phyloP scores from a whole-genome alignment of 2,888 invertebrate genomes.

The Lissocephala sabroskyi region DNA sequence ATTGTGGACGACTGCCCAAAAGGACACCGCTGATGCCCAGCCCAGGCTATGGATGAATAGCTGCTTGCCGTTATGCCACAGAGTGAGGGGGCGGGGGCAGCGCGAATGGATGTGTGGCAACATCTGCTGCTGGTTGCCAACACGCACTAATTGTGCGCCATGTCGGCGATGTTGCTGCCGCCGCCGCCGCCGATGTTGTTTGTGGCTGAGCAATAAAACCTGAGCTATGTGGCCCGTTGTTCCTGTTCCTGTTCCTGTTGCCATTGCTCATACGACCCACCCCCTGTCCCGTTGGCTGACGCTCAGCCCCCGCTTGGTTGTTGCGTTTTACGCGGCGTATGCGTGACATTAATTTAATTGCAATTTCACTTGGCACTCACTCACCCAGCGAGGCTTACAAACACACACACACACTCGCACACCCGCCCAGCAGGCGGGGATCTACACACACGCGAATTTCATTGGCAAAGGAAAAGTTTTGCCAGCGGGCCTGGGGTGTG shows the following conservation, averaged over 20 bases:
- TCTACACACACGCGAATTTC: not conserved
- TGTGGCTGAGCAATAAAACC: constrained; percentile 55
- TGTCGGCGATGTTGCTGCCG: constrained; percentile 14
- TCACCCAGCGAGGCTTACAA: constrained; percentile 18
- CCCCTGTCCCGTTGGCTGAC: not conserved
- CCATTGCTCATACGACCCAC: constrained; percentile 16
- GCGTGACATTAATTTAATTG: constrained; percentile 65
- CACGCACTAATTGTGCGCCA: constrained; percentile 56
- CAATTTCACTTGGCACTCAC: constrained; percentile 50
- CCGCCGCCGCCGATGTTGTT: constrained; percentile 36
- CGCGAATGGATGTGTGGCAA: not conserved
- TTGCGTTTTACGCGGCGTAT: constrained; percentile 50
- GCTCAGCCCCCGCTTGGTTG: constrained; percentile 2
- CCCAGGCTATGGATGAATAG: no score
- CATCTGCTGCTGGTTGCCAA: constrained; percentile 46
- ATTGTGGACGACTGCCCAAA: not conserved
- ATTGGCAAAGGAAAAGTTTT: no score
- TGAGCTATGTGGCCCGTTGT: constrained; percentile 45
- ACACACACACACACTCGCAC: constrained; percentile 7
- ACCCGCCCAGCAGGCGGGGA: no score
- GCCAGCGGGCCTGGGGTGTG: not conserved
- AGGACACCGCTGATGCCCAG: no score
- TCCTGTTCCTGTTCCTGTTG: constrained; percentile 27
- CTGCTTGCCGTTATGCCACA: no score
- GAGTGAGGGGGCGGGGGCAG: not conserved